Evolutionary conservation across 2,113 vertebrate species (phyloP).

Genomic region (Okapia johnstoni): DNA sequence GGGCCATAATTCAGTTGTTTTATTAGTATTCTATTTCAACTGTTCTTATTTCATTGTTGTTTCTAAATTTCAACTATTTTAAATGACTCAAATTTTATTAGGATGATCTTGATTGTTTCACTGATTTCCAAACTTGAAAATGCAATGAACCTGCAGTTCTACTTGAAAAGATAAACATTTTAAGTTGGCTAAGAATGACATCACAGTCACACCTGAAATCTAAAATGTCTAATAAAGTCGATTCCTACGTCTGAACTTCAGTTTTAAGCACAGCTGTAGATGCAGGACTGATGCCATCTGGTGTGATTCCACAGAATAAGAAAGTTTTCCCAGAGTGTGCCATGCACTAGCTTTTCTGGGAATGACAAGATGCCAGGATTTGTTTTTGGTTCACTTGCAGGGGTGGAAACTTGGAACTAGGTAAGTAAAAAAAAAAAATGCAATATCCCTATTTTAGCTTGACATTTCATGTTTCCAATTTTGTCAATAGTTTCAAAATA

Average conservation of each 20-base stretch:
- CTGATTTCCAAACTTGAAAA: not conserved
- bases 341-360: conserved; percentile 39
- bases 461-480: conserved; percentile 44
- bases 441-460: conserved; percentile 18
- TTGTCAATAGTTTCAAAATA: conserved; percentile 32
- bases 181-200: conserved; percentile 4
- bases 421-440: conserved; percentile 1
- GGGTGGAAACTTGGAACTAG: conserved; percentile 36
- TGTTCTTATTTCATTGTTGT: not conserved
- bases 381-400: conserved; percentile 50
- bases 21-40: not conserved
- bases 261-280: conserved; percentile 43
- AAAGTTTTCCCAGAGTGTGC: not conserved
- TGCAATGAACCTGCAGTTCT: not conserved
- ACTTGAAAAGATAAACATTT: not conserved
- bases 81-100: conserved; percentile 15
- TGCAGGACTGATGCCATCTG: not conserved
- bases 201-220: not conserved
- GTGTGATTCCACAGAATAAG: not conserved
- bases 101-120: not conserved
- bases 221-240: not conserved
- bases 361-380: conserved; percentile 12
- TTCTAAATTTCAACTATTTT: conserved; percentile 13
- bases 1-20: not conserved
- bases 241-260: not conserved